Evolutionary conservation across 2,888 invertebrate species (phyloP).

Genomic region (Helleia helle): DNA sequence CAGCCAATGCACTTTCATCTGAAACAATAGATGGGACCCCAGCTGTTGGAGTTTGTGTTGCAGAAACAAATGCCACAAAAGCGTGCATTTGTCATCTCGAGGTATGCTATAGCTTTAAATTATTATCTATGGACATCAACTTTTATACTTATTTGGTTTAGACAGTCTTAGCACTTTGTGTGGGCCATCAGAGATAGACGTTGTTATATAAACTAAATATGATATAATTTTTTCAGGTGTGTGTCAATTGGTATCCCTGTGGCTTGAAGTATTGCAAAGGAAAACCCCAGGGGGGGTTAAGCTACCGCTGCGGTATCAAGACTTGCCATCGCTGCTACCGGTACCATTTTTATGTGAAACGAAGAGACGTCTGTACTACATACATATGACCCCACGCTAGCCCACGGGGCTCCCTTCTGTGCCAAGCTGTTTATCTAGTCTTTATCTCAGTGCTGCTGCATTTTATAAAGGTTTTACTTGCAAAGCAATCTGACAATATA

Average conservation of each 20-base stretch:
- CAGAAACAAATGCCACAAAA: constrained; percentile 78
- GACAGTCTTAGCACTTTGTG: too few relatives aligned
- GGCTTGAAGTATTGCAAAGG: constrained; percentile 95
- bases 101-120: too few relatives aligned
- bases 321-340: constrained; percentile 93
- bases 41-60: constrained; percentile 73
- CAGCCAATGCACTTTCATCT: constrained; percentile 57
- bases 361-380: constrained; percentile 76
- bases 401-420: constrained; percentile 24
- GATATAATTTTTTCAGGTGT: constrained; percentile 46
- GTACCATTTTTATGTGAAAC: constrained; percentile 88
- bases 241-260: constrained; percentile 97
- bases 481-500: constrained; percentile 19
- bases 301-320: constrained; percentile 96
- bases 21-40: constrained; percentile 46
- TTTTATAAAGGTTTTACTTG: constrained; percentile 13
- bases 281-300: constrained; percentile 77
- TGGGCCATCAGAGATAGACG: too few relatives aligned
- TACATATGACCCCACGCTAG: constrained; percentile 49
- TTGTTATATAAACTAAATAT: constrained; percentile 1
- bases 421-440: constrained; percentile 27
- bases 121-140: too few relatives aligned
- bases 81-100: constrained; percentile 91
- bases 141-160: not conserved
- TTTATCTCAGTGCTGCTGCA: constrained; percentile 19